Base-by-base conservation (phyloP, 2,888 invertebrate genomes). In the Pyrochroa serraticornis region DNA sequence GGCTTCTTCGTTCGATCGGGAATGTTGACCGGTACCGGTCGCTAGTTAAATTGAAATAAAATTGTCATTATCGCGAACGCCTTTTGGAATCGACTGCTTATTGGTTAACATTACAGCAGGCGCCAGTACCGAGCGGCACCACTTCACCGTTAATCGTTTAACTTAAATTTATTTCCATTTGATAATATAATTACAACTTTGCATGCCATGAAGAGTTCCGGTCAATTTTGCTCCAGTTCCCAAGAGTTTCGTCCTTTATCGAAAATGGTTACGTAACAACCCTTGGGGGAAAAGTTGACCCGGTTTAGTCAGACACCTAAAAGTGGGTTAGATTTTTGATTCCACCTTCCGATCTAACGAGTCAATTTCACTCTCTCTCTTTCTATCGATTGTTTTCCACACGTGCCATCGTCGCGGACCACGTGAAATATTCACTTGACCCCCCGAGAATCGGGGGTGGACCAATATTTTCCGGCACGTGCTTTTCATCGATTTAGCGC, bases 251-350 rank as follows among this genome's bases (percentile, higher is more conserved):
- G 14, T 44, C 44, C 30, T 41, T 42, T 47, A 47, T 48, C 32
- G 6, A 35, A 10, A 9, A 35, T 9, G n/a, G 36, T 13, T 13
- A n/a, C 22, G 22, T 22, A 22, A 22, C 22, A 22, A 22, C 58
- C 58, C 63, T 57, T 60, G 43, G 60, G 58, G 62, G 51, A 62
- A 62, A 58, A 46, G 53, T n/a, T 63, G 65, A 65, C 63, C 65
- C 52, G 53, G 46, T 60, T 62, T 56, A 32, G 45, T 58, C 39
- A 54, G 54, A 39, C 55, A 55, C 35, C 41, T 45, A 44, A 57
- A 65, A 62, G 57, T 60, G 57, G 62, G 63, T 64, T 60, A 64
- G 49, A 62, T 47, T 48, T 56, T 41, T 36, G 39, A 56, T 50
- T 49, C n/a, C 32, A 14, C 7, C 37, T 10, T 7, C 9, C 30